Evolutionary conservation across 2,888 invertebrate species (phyloP).

Genomic region (Habrosyne pyritoides): DNA sequence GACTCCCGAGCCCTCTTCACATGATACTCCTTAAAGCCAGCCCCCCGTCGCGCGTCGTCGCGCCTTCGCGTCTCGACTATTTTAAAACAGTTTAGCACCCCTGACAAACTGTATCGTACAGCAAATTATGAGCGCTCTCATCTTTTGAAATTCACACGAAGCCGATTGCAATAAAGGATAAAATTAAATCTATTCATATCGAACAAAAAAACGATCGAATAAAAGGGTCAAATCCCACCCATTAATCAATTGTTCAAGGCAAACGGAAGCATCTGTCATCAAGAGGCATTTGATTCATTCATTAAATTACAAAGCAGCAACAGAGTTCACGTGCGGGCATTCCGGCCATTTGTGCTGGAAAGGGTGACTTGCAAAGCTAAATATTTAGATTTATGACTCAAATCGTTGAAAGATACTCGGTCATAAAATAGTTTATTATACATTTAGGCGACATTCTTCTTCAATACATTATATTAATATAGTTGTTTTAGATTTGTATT

Average conservation of each 20-base stretch:
- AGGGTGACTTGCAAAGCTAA: background rate
- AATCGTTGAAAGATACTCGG: background rate
- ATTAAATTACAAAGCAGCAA: background rate
- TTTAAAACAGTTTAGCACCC: background rate
- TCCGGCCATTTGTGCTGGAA: background rate
- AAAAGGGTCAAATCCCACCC: constrained; percentile 34
- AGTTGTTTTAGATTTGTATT: too few relatives aligned
- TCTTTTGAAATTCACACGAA: background rate
- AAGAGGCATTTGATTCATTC: constrained; percentile 28
- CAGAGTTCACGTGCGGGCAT: background rate
- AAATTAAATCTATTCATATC: constrained; percentile 4
- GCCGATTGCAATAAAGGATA: constrained; percentile 13
- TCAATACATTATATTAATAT: too few relatives aligned
- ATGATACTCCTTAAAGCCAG: constrained; percentile 7
- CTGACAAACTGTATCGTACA: background rate
- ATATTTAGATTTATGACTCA: background rate
- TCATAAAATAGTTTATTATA: background rate
- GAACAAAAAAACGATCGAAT: constrained; percentile 27
- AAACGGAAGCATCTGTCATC: constrained; percentile 62
- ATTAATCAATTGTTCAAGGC: constrained; percentile 50
- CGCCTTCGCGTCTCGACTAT: constrained; percentile 12
- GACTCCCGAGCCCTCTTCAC: constrained; percentile 18
- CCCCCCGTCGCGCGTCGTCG: background rate
- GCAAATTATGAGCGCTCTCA: background rate
- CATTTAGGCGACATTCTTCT: too few relatives aligned